These are phyloP conservation scores for Cydia splendana DNA, from an alignment of 1,140 invertebrate genomes.

Conservation along the genomic window DNA sequence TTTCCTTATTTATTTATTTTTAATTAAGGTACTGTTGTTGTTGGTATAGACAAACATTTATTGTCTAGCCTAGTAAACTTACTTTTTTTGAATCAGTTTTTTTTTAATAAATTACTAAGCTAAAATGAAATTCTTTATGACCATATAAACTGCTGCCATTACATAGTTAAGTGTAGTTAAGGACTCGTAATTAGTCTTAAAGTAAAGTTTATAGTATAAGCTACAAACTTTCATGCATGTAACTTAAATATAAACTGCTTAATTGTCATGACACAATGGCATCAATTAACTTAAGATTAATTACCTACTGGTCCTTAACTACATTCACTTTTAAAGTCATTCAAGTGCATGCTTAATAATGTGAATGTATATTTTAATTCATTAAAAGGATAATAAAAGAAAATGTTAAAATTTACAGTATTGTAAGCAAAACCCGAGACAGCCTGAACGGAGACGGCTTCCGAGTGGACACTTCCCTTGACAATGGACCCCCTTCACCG, in stretches of 20 bases:
- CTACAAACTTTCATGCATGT: too few species aligned
- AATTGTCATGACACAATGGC: too few species aligned
- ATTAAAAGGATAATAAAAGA: conserved; percentile 30
- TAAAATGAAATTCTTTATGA: too few species aligned
- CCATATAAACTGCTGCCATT: too few species aligned
- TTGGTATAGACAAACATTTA: background rate
- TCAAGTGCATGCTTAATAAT: background rate
- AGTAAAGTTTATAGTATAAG: too few species aligned
- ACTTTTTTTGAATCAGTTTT: too few species aligned
- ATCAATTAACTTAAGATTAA: too few species aligned
- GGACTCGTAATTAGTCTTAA: too few species aligned
- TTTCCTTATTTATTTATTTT: conserved; percentile 24
- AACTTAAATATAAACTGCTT: too few species aligned
- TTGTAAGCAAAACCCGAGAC: conserved; percentile 61
- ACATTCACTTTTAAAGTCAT: background rate
- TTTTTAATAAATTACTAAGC: too few species aligned
- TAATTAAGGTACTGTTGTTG: background rate
- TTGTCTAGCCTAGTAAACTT: too few species aligned
- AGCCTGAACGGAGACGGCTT: conserved; percentile 54
- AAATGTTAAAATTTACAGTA: conserved; percentile 53
- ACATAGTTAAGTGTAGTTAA: too few species aligned
- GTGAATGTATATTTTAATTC: background rate
- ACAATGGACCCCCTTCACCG: conserved; percentile 66
- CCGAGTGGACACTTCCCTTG: conserved; percentile 53
- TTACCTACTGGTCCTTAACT: background rate